These are phyloP conservation scores for Caenorhabditis sp. DNA, from an alignment of 2,888 invertebrate genomes.

Conservation along the genomic window DNA sequence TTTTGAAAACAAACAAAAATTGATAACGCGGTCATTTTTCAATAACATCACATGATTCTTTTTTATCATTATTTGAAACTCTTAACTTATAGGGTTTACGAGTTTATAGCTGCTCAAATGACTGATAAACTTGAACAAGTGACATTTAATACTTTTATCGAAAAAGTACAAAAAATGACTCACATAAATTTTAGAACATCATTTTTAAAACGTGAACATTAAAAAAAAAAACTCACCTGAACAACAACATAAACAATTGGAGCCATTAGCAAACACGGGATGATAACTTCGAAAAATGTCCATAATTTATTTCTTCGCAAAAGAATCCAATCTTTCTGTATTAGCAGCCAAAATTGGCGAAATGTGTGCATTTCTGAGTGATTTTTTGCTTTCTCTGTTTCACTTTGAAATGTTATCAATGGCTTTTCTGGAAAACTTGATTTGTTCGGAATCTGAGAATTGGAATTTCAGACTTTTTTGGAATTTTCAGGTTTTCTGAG, in stretches of 20 bases:
- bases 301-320: conserved; percentile 56
- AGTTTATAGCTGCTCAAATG: too few relatives aligned
- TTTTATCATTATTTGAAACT: too few relatives aligned
- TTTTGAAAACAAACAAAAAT: background rate
- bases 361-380: background rate
- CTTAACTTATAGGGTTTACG: too few relatives aligned
- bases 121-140: too few relatives aligned
- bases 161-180: too few relatives aligned
- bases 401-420: background rate
- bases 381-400: background rate
- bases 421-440: background rate
- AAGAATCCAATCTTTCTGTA: conserved; percentile 61
- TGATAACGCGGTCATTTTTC: too few relatives aligned
- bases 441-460: too few relatives aligned
- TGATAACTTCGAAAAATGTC: conserved; percentile 60
- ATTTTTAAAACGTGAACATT: background rate
- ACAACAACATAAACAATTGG: conserved; percentile 55
- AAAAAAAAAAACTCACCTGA: conserved; percentile 33
- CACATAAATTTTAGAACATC: too few relatives aligned
- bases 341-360: conserved; percentile 54
- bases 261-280: conserved; percentile 52
- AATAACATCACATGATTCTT: too few relatives aligned
- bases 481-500: too few relatives aligned
- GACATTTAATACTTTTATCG: too few relatives aligned
- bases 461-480: too few relatives aligned